phyloP scores from a whole-genome alignment of 2,797 vertebrate species.

The Anguilla anguilla region DNA sequence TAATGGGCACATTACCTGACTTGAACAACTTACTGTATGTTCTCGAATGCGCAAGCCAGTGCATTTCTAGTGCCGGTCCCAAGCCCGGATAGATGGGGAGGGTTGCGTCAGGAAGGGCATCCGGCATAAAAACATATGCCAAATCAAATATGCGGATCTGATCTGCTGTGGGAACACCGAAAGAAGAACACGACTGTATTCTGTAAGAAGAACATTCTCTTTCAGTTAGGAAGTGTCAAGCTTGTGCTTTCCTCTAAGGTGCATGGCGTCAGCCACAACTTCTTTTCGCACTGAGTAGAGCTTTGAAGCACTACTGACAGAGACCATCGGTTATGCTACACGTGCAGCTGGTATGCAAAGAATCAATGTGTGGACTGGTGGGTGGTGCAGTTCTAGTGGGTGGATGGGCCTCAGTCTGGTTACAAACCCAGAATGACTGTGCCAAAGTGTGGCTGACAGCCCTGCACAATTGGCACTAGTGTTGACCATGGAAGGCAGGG shows the following conservation, averaged over 20 bases:
- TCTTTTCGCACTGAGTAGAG: not conserved
- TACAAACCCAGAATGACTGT: not conserved
- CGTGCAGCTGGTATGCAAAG: not conserved
- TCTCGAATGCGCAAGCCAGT: no score
- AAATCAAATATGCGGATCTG: no score
- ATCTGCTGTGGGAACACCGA: no score
- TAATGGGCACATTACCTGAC: not conserved
- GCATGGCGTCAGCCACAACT: not conserved
- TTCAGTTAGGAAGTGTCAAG: not conserved
- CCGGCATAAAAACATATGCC: no score
- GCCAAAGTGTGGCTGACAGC: not conserved
- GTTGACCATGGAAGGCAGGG: not conserved
- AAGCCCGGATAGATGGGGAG: no score
- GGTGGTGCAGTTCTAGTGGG: no score
- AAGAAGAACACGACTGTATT: not conserved
- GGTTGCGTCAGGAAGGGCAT: no score
- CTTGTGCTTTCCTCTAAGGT: not conserved
- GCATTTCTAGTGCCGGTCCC: no score
- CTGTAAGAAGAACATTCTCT: conserved; percentile 1
- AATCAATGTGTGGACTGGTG: not conserved
- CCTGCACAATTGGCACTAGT: not conserved
- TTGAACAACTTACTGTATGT: not conserved
- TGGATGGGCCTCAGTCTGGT: not conserved
- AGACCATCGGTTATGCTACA: not conserved
- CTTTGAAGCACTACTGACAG: not conserved